A percentile compares a stretch with the other conserved stretches of the same genome.
These are phyloP conservation scores for Chanos chanos DNA, from an alignment of 2,797 vertebrate species.

Conservation along the genomic window DNA sequence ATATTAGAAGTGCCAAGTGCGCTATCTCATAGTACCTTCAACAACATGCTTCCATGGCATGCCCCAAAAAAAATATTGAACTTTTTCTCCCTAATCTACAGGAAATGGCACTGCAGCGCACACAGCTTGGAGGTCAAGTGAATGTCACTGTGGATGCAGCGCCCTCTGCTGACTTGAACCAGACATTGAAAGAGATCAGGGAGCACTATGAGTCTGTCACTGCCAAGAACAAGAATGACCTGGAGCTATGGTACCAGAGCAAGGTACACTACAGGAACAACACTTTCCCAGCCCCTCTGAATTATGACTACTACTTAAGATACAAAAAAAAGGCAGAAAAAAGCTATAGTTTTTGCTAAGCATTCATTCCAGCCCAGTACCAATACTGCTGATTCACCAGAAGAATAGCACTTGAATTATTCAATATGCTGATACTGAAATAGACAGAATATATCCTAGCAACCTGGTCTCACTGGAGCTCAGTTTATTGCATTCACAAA, in stretches of 20 bases:
- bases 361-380: no score
- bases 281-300: not conserved
- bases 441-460: no score
- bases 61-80: no score
- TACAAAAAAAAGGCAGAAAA: not conserved
- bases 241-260: slow-evolving; percentile 82
- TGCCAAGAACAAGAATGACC: slow-evolving; percentile 77
- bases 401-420: no score
- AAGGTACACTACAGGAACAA: slow-evolving; percentile 67
- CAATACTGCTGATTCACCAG: no score
- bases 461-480: no score
- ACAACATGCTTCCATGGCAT: no score
- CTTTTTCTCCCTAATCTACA: slow-evolving; percentile 47
- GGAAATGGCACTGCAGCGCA: slow-evolving; percentile 70
- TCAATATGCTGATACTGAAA: no score
- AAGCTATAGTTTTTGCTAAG: no score
- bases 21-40: no score
- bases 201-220: slow-evolving; percentile 79
- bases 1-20: no score
- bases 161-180: slow-evolving; percentile 76
- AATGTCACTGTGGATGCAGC: slow-evolving; percentile 82
- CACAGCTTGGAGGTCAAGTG: slow-evolving; percentile 75
- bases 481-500: no score
- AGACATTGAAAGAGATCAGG: slow-evolving; percentile 78
- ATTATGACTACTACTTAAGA: not conserved